These are phyloP conservation scores for Sparidentex hasta DNA, from an alignment of 2,797 vertebrate genomes.

Conservation along the genomic window DNA sequence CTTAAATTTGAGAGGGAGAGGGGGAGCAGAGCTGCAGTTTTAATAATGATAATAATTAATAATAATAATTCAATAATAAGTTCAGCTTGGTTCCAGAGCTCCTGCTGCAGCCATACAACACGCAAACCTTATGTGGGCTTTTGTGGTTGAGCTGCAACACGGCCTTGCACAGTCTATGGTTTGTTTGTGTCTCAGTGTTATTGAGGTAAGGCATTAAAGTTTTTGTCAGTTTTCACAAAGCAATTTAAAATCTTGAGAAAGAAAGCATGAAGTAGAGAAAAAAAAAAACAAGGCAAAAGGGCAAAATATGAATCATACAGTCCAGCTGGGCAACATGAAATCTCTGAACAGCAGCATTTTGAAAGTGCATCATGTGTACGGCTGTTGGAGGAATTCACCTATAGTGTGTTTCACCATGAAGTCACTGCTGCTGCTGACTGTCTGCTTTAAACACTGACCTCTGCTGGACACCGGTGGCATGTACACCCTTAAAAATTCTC, in stretches of 20 bases:
- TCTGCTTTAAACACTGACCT: conserved; percentile 25
- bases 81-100: neutral
- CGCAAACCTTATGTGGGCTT: too few species aligned
- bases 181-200: too few species aligned
- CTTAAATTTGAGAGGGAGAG: too few species aligned
- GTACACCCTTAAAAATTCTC: neutral
- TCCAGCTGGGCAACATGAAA: neutral
- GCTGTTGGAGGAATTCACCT: neutral
- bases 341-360: neutral
- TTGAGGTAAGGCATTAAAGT: too few species aligned
- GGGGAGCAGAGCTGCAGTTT: neutral
- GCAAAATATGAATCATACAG: neutral
- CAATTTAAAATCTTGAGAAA: neutral
- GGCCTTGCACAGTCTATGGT: too few species aligned
- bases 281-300: neutral
- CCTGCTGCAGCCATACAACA: neutral
- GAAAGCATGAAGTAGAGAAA: neutral
- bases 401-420: neutral
- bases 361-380: neutral
- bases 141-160: too few species aligned
- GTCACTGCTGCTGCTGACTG: neutral
- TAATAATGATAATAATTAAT: too few species aligned
- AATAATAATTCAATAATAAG: too few species aligned
- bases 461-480: conserved; percentile 31
- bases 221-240: too few species aligned